phyloP scores from a whole-genome alignment of 2,113 vertebrate genomes.

The Gnathonemus echidnorhynchus region DNA sequence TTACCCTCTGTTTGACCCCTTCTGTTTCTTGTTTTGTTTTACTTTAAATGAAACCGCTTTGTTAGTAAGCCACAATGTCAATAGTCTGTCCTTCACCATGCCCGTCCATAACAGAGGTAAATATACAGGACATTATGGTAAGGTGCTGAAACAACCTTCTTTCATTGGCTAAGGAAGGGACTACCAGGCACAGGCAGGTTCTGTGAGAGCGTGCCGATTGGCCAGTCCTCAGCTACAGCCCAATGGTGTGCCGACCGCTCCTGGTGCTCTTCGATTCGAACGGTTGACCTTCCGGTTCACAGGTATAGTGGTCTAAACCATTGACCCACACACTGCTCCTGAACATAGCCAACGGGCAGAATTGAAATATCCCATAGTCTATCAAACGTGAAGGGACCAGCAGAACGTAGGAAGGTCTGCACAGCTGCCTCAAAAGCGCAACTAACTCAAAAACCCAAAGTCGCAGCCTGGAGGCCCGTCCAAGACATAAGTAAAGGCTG shows the following conservation, averaged over 20 bases:
- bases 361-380: neutral
- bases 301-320: neutral
- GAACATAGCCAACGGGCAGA: neutral
- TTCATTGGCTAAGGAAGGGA: neutral
- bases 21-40: neutral
- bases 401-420: neutral
- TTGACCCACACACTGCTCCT: neutral
- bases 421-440: neutral
- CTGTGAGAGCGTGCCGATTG: neutral
- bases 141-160: neutral
- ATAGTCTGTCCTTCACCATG: neutral
- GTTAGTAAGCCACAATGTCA: neutral
- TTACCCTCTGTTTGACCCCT: neutral
- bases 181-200: neutral
- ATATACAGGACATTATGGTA: neutral
- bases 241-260: neutral
- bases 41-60: neutral
- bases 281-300: neutral
- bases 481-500: neutral
- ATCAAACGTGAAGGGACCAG: neutral
- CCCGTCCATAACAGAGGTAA: neutral
- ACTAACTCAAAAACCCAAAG: neutral
- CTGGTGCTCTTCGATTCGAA: neutral
- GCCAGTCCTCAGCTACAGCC: neutral
- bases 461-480: neutral